These are phyloP conservation scores for Allygus modestus DNA, from an alignment of 2,888 invertebrate species.

Conservation along the genomic window DNA sequence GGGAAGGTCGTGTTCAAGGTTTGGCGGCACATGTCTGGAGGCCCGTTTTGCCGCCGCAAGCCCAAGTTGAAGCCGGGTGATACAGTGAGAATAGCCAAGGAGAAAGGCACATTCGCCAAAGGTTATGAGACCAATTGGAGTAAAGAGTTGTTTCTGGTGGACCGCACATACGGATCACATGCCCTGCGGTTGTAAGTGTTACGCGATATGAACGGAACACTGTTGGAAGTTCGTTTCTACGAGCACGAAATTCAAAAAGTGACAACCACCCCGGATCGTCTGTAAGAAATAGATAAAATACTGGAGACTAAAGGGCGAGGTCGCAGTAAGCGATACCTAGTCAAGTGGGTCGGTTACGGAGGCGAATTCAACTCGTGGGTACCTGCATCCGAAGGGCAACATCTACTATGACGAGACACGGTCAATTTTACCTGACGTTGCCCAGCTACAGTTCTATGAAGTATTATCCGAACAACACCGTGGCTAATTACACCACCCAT, in stretches of 20 bases:
- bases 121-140: constrained; percentile 68
- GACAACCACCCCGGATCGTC: background rate
- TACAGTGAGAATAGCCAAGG: constrained; percentile 61
- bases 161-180: constrained; percentile 65
- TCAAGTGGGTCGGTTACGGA: constrained; percentile 36
- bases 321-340: constrained; percentile 9
- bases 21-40: background rate
- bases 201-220: background rate
- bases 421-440: background rate
- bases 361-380: constrained; percentile 17
- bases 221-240: background rate
- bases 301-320: constrained; percentile 5
- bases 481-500: constrained; percentile 69
- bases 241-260: constrained; percentile 17
- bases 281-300: constrained; percentile 34
- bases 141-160: constrained; percentile 69
- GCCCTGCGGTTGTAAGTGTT: background rate
- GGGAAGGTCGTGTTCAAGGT: background rate
- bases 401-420: background rate
- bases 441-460: constrained; percentile 67
- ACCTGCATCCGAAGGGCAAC: background rate
- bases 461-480: constrained; percentile 70
- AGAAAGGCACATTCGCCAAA: constrained; percentile 67
- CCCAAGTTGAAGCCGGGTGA: constrained; percentile 61
- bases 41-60: constrained; percentile 27